Base-by-base conservation (phyloP, 2,888 invertebrate genomes). In the Brachyopa scutellaris region DNA sequence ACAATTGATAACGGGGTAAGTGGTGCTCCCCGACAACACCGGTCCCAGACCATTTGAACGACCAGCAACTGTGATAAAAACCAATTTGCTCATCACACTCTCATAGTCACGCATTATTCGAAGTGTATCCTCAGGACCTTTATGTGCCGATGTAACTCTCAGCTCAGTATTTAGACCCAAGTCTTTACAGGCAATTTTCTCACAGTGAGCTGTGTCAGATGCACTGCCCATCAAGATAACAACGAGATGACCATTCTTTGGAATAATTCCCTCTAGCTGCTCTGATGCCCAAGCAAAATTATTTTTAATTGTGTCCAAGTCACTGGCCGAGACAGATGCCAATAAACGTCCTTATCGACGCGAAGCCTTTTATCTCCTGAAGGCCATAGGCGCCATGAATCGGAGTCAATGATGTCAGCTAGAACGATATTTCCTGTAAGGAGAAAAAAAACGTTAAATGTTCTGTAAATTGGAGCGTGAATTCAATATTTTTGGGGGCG, bases 261-360 rank as follows among this genome's bases (percentile, higher is more conserved):
- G 95, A 55, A 93, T 92, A 21, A 96, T 92, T 85, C 93, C 92
- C 70, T 95, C 93, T 5, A 98, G 91, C 89, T 97, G 95, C 64
- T 97, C 95, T 40, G 95, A 94, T 2, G 98, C 95, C 98, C 98
- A 98, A 77, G 94, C 93, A 89, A 99, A 99, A 91, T 99, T 99
- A 40, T 95, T 93, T 89, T 98, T 98, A 0, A 99, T 97, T 0
- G 94, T 94, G 85, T 96, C 95, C 84, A 99, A 91, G 87, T 97
- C 97, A 9, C 95, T 94, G 26, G 94, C 93, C 0, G 98, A 98
- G 0, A 99, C 99, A 15, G 93, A 93, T 40, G 94, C 91, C 55
- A 99, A 91, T 99, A 99, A 0, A 99, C 96, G 92, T 98, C 98
- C 91, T 99, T 99, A 91, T 99, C 99, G 83, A 98, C 97, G 98